Evolutionary conservation across 2,113 vertebrate species (phyloP).

Genomic region (Dissostichus mawsoni): DNA sequence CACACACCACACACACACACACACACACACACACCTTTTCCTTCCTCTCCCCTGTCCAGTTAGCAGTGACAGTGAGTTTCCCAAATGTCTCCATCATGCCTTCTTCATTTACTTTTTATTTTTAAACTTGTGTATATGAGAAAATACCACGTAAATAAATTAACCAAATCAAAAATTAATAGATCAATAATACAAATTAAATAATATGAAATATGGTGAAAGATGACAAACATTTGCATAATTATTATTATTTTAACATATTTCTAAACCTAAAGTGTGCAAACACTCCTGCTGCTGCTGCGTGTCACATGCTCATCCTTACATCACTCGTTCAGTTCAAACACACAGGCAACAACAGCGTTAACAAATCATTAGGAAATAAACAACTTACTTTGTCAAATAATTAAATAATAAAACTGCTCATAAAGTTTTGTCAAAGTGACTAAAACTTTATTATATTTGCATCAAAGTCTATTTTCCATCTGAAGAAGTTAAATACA

Average conservation of each 20-base stretch:
- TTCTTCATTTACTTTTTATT: too few species aligned
- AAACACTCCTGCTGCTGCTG: background rate
- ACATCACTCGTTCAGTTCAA: too few species aligned
- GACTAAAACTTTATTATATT: too few species aligned
- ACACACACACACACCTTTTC: slow-evolving; percentile 56
- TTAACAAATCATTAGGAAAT: background rate
- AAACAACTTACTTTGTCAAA: background rate
- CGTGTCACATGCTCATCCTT: background rate
- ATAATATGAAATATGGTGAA: too few species aligned
- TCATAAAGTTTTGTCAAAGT: background rate
- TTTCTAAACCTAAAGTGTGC: too few species aligned
- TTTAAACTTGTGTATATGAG: too few species aligned
- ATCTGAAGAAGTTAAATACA: too few species aligned
- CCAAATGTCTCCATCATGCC: slow-evolving; percentile 51
- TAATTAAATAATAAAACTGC: background rate
- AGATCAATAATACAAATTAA: background rate
- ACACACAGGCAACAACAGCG: background rate
- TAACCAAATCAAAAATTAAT: slow-evolving; percentile 8
- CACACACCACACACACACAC: too few species aligned
- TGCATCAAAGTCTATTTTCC: too few species aligned
- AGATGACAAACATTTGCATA: too few species aligned
- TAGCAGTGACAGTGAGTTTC: slow-evolving; percentile 34
- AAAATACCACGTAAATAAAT: slow-evolving; percentile 7
- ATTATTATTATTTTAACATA: too few species aligned
- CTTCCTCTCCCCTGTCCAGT: slow-evolving; percentile 58